phyloP scores from a whole-genome alignment of 2,888 invertebrate genomes.

The Unio pictorum region DNA sequence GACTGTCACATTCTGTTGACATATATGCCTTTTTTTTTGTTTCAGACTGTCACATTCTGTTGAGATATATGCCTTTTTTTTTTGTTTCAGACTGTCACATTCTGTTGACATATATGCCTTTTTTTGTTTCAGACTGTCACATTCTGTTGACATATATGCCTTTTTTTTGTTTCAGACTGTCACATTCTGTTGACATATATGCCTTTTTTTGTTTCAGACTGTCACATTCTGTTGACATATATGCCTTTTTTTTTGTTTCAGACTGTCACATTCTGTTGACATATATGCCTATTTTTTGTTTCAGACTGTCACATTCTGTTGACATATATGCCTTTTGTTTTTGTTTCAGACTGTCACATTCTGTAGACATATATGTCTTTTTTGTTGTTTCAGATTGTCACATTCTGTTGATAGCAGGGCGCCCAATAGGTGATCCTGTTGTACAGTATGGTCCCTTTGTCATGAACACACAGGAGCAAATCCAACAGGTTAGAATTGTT shows the following conservation, averaged over 20 bases:
- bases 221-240: background rate
- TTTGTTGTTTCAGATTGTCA: conserved; percentile 39
- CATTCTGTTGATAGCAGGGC: conserved; percentile 50
- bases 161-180: too few relatives aligned
- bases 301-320: background rate
- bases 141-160: too few relatives aligned
- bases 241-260: background rate
- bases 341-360: background rate
- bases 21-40: too few relatives aligned
- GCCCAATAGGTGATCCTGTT: conserved; percentile 57
- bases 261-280: too few relatives aligned
- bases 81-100: too few relatives aligned
- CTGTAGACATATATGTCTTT: background rate
- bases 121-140: background rate
- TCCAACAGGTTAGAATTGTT: too few relatives aligned
- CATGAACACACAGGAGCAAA: conserved; percentile 61
- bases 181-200: too few relatives aligned
- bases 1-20: too few relatives aligned
- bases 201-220: background rate
- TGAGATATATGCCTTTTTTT: too few relatives aligned
- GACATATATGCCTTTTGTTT: background rate
- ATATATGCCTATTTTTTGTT: background rate
- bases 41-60: too few relatives aligned
- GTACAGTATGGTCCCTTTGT: conserved; percentile 61
- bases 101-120: too few relatives aligned